These are phyloP conservation scores for Todiramphus chloris DNA, from an alignment of 2,113 vertebrate species.

Conservation along the genomic window DNA sequence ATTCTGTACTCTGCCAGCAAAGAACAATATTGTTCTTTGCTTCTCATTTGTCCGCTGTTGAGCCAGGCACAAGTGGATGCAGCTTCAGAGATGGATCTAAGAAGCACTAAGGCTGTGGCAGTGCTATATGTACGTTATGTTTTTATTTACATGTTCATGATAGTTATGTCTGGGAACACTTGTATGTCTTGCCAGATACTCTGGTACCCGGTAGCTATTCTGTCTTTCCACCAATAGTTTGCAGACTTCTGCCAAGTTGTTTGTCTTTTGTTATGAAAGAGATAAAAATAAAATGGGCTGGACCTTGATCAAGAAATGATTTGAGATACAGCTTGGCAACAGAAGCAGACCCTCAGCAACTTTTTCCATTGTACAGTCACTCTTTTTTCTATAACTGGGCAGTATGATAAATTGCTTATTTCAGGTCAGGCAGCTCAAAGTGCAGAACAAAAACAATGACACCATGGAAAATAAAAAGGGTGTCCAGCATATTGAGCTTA, in stretches of 20 bases:
- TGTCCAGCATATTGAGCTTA: constrained; percentile 42
- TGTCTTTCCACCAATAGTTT: background rate
- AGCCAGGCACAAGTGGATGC: accelerated
- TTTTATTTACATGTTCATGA: constrained; percentile 5
- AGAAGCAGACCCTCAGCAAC: constrained; percentile 37
- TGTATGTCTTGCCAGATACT: background rate
- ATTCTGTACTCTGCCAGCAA: background rate
- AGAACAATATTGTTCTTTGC: background rate
- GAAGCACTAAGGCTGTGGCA: background rate
- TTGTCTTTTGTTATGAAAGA: constrained; percentile 42
- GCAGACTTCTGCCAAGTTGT: constrained; percentile 21
- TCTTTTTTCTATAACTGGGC: constrained; percentile 32
- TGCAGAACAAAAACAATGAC: constrained; percentile 65
- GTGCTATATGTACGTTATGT: background rate
- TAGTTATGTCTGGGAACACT: background rate
- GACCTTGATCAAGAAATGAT: constrained; percentile 50
- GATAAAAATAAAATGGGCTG: constrained; percentile 61
- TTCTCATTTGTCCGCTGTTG: accelerated
- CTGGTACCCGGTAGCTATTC: background rate
- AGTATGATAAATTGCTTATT: constrained; percentile 54
- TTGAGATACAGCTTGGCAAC: constrained; percentile 56
- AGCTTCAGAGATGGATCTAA: background rate
- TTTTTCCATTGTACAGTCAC: constrained; percentile 61
- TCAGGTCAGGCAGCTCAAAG: constrained; percentile 45
- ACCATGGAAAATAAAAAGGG: constrained; percentile 63